Base-by-base conservation (phyloP, 1,140 invertebrate species). In the Glossosoma conforme region DNA sequence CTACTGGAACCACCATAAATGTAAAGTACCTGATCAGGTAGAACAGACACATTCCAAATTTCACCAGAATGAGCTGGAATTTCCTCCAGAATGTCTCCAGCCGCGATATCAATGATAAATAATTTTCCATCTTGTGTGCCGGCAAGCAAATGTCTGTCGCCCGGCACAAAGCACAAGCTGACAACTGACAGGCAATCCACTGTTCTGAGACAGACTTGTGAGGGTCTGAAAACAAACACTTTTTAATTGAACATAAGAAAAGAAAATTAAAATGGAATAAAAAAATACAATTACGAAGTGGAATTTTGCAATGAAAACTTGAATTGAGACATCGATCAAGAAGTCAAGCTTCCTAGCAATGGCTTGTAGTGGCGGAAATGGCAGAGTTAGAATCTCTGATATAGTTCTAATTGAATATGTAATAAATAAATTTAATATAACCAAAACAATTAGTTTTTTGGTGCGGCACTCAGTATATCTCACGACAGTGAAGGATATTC, bases 41-140 rank as follows among this genome's bases (percentile, higher is more conserved):
- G 75, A n/a, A 94, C 65, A 56, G 75, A 79, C 11, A 97, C 73
- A 35, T 81, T 82, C 81, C 85, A 88, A 25, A 97, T 74, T 60
- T 93, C 83, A 20, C 76, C 81, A 13, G 77, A 69, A 66, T 98
- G 95, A 2, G 91, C 94, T 2, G 79, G 68, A 44, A 92, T 78
- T 52, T 81, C 77, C 71, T 92, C 89, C 14, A 89, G 63, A 59
- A 97, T 75, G 54, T 82, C 77, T 2, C 86, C 91, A 6, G 85
- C 79, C 1, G 83, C 82, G 41, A 98, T 83, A 65, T 98, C 93
- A 53, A 94, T 81, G 47, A 99, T 83, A 25, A 96, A 73, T 47
- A 99, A 72, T 41, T 80, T 77, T 14, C 97, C 97, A 66, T 81
- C 82, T 72, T 93, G 93, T 48, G 91, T 82, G 21, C 93, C 96